Evolutionary conservation across 2,888 invertebrate species (phyloP), one percentile per base, ranked within the genome.

Genomic region (Ypsolopha sequella): DNA sequence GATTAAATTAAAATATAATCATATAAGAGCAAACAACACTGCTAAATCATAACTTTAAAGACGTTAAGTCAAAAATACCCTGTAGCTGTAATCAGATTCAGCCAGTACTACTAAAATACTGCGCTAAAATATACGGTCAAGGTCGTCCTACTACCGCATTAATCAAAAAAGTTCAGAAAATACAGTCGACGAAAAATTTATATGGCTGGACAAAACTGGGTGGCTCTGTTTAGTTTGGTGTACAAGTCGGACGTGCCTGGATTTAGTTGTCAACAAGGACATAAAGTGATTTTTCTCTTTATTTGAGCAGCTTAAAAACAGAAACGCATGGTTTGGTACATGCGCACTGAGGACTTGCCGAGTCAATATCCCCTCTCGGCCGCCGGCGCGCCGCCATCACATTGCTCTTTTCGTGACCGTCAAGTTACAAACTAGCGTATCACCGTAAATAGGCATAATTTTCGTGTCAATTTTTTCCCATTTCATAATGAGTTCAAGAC

Each of bases 301-400:
- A 51, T 65, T 64, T 58, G 60, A 63, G 65, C 66, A 56, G 71
- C 71, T 73, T 75, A 70, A 80, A 70, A 80, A 80, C 80, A 80
- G 80, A 77, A 79, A 80, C 81, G 81, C 79, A 79, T 80, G 80
- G 54, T 76, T 52, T 68, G 69, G 76, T 72, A 73, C 80, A 82
- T 84, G 86, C 86, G 84, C 85, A 80, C 61, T 78, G 71, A 64
- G 68, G 76, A 65, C 76, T 71, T 57, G 73, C 76, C 82, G 73
- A 85, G 86, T 86, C 86, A 85, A 82, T 88, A 88, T 81, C 82
- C 84, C 79, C 86, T 66, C 70, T 58, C 65, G 65, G 54, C 73
- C 82, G 63, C 71, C 81, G 65, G 64, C 74, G 76, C 78, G 74
- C 80, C 80, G 86, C 85, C 84, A 82, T 86, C 82, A 79, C 76